Base-by-base conservation (phyloP, 2,797 vertebrate species). In the Ciconia nigra region DNA sequence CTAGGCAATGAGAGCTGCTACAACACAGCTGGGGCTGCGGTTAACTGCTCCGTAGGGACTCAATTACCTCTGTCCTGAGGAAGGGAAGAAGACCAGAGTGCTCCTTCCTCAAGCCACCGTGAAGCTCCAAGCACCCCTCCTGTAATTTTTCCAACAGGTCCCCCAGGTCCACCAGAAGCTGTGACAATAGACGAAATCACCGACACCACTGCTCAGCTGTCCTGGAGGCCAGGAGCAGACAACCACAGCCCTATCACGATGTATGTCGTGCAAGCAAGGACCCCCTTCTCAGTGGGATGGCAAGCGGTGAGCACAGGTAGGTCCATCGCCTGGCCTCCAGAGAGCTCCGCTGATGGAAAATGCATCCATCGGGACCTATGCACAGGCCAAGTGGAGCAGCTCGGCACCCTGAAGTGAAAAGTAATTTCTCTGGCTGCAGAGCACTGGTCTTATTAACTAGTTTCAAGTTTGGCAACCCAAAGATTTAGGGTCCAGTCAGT, bases 271-370 rank as follows among this genome's bases (percentile, higher is more conserved):
- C 99, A 99, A 98, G 99, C 99, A 69, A 98, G 99, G 97, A 99
- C 99, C 19, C 99, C 99, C 1, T 99, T 99, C 98, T 99, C 99
- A 14, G 99, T 99, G 94, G 99, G 99, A 90, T 99, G 99, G 99
- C 99, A 99, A 97, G 99, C 99, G 22, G 99, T 99, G 98, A 99
- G 98, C 97, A 99, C 99, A 99, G 99, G 99, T 99, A 98, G 97
- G 98, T 90, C 91, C 87, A 22, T 41, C 6, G 0, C 37, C 24
- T 7, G 44, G 2, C 11, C 42, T 31, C 7, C 6, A 0, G 6
- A 24, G 9, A 24, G 52, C 79, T 35, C 46, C 28, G 2, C 7
- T 1, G 1, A 2, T 22, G 82, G 57, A 42, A 35, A 28, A 13
- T 4, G 1, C 61, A n/a, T 47, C 71, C 57, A 2, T 42, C 2